These are phyloP conservation scores for Drosophila neutralis DNA, from an alignment of 2,888 invertebrate species.

Conservation along the genomic window DNA sequence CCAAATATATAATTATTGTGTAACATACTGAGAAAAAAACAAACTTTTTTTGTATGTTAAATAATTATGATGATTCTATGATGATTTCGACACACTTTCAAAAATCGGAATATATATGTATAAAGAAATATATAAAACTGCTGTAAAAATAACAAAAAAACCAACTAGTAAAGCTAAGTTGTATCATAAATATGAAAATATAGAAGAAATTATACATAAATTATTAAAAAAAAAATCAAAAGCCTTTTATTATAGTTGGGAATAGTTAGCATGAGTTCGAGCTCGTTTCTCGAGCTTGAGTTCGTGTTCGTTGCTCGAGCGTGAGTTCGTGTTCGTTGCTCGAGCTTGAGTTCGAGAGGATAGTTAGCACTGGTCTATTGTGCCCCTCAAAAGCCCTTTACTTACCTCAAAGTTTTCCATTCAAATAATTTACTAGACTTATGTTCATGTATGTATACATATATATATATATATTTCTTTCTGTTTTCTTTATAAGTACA, in stretches of 20 bases:
- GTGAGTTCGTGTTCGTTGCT: no score
- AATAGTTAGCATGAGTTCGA: no score
- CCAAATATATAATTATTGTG: constrained; percentile 57
- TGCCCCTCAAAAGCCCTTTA: constrained; percentile 29
- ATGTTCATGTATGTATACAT: constrained; percentile 31
- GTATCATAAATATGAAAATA: constrained; percentile 81
- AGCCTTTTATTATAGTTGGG: no score
- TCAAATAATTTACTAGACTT: constrained; percentile 1
- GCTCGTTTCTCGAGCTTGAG: no score
- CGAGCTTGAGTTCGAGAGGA: no score
- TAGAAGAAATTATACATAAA: constrained; percentile 81
- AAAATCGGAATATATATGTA: constrained; percentile 47
- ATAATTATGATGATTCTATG: constrained; percentile 45
- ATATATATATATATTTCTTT: constrained; percentile 26
- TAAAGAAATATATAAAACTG: constrained; percentile 37
- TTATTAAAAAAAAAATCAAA: constrained; percentile 46
- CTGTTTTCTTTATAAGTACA: constrained; percentile 45
- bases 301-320: no score
- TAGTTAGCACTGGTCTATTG: no score
- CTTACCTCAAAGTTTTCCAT: constrained; percentile 1
- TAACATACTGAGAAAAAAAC: constrained; percentile 24
- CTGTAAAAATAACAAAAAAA: constrained; percentile 46
- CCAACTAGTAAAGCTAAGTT: constrained; percentile 70
- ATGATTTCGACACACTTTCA: constrained; percentile 38
- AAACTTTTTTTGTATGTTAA: constrained; percentile 54